Evolutionary conservation across 2,888 invertebrate genomes (phyloP), one percentile per base, ranked within the genome.

Genomic region (Arrhopalites spinosus): DNA sequence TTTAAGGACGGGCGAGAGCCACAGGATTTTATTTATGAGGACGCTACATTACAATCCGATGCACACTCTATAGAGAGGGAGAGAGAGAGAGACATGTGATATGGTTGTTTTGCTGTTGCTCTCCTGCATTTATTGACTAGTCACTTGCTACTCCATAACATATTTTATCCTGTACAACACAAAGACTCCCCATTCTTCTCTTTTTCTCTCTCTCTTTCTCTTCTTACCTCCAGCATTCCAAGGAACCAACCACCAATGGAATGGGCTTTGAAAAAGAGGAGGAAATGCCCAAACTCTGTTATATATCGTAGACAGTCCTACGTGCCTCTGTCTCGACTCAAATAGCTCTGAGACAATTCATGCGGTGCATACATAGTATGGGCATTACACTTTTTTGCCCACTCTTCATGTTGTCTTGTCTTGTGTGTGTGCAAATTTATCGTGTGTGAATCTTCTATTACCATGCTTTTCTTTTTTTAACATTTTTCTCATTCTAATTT

Each of bases 121-220:
- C 11, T n/a, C 29, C 45, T 66, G 71, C 71, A 71, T 71, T 71
- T 71, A 71, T 71, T 56, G 71, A 71, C 36, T 36, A 36, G 36
- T 59, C 56, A 71, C 59, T 71, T 71, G 71, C 59, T n/a, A 71
- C 71, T 71, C 71, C 71, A 71, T 71, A 59, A 71, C 71, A 59
- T 71, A 43, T 53, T 56, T 71, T 71, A 71, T 70, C 56, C 36
- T 36, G 56, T 70, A 20, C 56, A 70, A 29, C 29, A 50, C 29
- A 29, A 70, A 59, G 11, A 23, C 20, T 23, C 53, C 7, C 63
- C 15, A n/a, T 29, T 47, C 56, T 69, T 45, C 45, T 50, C 50
- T 17, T 50, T 17, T 15, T 50, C 50, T 15, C 15, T 50, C 20
- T 50, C 50, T 20, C 15, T 50, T 50, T 20, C n/a, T 20, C 15